Conservation (phyloP, 2,113 vertebrate genomes). For the Zeus faber region DNA sequence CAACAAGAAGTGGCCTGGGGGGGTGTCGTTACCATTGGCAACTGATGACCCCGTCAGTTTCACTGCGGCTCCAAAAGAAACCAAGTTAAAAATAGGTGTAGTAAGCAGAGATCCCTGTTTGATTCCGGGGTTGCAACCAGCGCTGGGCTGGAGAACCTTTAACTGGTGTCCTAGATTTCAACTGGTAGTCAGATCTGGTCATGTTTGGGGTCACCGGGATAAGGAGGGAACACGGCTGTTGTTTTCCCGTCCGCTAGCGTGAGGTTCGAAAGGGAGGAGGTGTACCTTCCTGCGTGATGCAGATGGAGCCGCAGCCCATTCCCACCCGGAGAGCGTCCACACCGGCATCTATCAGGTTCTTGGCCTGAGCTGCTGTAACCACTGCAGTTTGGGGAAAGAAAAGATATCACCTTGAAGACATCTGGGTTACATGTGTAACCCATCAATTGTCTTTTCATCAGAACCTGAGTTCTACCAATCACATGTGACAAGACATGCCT, state of each 20-base stretch:
- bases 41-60: constrained; percentile 5
- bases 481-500: not conserved
- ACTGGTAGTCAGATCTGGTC: not conserved
- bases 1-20: constrained; percentile 45
- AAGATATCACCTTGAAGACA: not conserved
- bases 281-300: constrained; percentile 92
- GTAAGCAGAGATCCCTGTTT: not conserved
- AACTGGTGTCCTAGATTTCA: not conserved
- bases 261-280: not conserved
- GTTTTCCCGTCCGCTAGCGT: not conserved
- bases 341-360: constrained; percentile 90
- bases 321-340: constrained; percentile 89
- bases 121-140: not conserved
- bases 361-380: constrained; percentile 91
- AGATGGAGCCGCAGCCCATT: constrained; percentile 94
- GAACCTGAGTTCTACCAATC: too few species aligned
- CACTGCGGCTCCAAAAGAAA: constrained; percentile 1
- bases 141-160: not conserved
- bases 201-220: not conserved
- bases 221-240: not conserved
- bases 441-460: too few species aligned
- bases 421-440: not conserved
- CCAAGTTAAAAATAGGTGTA: not conserved
- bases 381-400: constrained; percentile 69
- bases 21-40: constrained; percentile 20